Conservation (phyloP, 2,888 invertebrate genomes). For the Seira sanloemensis region DNA sequence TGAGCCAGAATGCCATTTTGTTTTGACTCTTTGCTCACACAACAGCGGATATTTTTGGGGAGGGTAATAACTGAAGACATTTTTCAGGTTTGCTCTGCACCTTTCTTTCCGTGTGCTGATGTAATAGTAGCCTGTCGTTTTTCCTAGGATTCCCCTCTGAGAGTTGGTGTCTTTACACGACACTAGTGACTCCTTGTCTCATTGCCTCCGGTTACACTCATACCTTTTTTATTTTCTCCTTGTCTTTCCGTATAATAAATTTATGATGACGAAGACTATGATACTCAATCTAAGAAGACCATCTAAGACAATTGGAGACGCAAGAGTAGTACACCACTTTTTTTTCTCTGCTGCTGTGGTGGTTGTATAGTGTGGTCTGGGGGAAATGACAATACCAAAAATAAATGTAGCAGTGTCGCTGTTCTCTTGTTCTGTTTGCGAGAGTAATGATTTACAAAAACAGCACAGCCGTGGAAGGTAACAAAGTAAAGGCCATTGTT, state of each 20-base stretch:
- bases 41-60: neutral
- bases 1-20: neutral
- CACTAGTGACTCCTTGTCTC: slow-evolving; percentile 10
- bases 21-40: neutral
- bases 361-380: neutral
- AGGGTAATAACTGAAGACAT: neutral
- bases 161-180: slow-evolving; percentile 51
- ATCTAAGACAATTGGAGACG: neutral
- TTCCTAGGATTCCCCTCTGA: slow-evolving; percentile 47
- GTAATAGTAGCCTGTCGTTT: neutral
- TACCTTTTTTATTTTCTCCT: neutral
- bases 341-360: neutral
- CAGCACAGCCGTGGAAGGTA: neutral
- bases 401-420: neutral
- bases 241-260: neutral
- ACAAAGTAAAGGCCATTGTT: slow-evolving; percentile 22
- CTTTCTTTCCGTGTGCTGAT: neutral
- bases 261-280: neutral
- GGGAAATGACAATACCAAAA: neutral
- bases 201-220: slow-evolving; percentile 27
- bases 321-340: neutral
- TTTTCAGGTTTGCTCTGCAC: neutral
- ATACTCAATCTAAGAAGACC: neutral
- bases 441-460: neutral
- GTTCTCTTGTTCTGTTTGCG: neutral